These are phyloP conservation scores for Leptodirus hochenwartii DNA, from an alignment of 2,888 invertebrate species.

Conservation along the genomic window DNA sequence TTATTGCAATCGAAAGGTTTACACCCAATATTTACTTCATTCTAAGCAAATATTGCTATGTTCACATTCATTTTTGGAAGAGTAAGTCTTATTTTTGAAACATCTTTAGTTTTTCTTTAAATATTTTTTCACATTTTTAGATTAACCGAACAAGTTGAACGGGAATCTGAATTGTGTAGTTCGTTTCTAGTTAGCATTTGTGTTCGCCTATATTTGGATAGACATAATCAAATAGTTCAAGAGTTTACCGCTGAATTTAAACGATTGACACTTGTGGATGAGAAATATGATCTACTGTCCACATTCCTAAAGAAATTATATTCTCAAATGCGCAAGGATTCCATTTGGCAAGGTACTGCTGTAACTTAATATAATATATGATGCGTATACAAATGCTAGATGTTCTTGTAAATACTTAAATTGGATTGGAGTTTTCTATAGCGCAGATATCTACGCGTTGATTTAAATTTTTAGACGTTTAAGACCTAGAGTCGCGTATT, in stretches of 20 bases:
- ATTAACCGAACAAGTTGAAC: conserved; percentile 38
- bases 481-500: too few species aligned
- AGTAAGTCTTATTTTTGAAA: conserved; percentile 25
- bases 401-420: too few species aligned
- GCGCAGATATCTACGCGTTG: too few species aligned
- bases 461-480: too few species aligned
- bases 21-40: conserved; percentile 63
- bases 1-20: conserved; percentile 56
- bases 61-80: conserved; percentile 51
- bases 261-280: conserved; percentile 64
- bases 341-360: conserved; percentile 59
- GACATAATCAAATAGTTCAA: conserved; percentile 50
- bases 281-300: conserved; percentile 77
- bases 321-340: conserved; percentile 48
- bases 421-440: too few species aligned
- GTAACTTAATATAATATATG: too few species aligned
- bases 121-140: conserved; percentile 22
- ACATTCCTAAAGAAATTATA: conserved; percentile 57
- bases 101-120: conserved; percentile 1
- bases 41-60: conserved; percentile 65
- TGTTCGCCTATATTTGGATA: conserved; percentile 64
- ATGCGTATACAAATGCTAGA: too few species aligned
- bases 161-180: conserved; percentile 53
- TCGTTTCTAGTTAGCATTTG: conserved; percentile 57
- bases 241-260: conserved; percentile 69